phyloP scores from a whole-genome alignment of 2,888 invertebrate species.

The Aleiodes alternator region DNA sequence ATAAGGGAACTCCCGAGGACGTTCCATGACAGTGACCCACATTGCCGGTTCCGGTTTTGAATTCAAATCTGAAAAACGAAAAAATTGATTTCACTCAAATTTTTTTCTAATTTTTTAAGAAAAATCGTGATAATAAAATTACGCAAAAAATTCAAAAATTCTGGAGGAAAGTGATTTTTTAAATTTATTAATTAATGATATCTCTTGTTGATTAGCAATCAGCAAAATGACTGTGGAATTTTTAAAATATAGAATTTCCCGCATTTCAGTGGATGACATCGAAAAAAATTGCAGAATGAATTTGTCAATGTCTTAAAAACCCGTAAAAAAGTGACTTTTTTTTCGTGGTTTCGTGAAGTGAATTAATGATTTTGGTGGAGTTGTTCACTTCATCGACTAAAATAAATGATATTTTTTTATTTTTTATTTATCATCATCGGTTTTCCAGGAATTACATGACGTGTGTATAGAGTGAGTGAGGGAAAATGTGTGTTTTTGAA shows the following conservation, averaged over 20 bases:
- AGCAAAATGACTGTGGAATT: too few relatives aligned
- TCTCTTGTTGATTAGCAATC: too few relatives aligned
- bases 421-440: too few relatives aligned
- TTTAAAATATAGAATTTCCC: too few relatives aligned
- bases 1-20: slow-evolving; percentile 25
- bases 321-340: not conserved
- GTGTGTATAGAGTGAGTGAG: slow-evolving; percentile 25
- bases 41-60: slow-evolving; percentile 62
- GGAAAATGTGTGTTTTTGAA: slow-evolving; percentile 10
- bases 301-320: too few relatives aligned
- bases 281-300: too few relatives aligned
- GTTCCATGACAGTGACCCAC: slow-evolving; percentile 67
- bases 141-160: not conserved
- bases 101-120: not conserved
- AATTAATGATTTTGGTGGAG: not conserved
- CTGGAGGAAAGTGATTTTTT: too few relatives aligned
- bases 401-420: not conserved
- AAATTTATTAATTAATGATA: too few relatives aligned
- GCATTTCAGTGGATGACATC: too few relatives aligned
- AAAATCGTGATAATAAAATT: not conserved
- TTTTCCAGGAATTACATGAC: slow-evolving; percentile 35
- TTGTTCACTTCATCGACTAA: slow-evolving; percentile 7
- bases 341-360: not conserved
- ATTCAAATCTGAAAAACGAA: not conserved
- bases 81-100: not conserved